These are phyloP conservation scores for Lissonota sp. DNA, from an alignment of 2,888 invertebrate genomes.

Conservation along the genomic window DNA sequence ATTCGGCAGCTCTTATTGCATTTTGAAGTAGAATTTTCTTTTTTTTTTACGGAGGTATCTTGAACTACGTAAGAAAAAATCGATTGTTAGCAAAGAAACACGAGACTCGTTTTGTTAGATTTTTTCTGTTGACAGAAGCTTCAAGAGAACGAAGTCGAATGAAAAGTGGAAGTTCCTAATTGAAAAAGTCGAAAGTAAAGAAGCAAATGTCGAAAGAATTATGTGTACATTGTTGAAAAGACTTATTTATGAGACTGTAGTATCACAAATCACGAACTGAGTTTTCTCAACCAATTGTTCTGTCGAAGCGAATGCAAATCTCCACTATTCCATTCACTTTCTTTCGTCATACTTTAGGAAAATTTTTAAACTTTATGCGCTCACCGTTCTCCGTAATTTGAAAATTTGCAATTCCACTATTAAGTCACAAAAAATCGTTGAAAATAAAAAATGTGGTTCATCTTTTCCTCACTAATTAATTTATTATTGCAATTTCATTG, in stretches of 20 bases:
- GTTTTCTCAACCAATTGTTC: background rate
- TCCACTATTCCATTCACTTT: no score
- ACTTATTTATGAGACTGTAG: background rate
- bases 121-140: no score
- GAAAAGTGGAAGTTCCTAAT: background rate
- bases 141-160: background rate
- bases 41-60: background rate
- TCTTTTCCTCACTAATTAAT: no score
- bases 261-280: background rate
- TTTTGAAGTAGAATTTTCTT: constrained; percentile 3
- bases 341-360: no score
- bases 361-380: no score
- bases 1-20: constrained; percentile 2
- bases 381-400: no score
- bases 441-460: no score
- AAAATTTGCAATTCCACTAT: no score
- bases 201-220: background rate
- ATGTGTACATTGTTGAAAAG: background rate
- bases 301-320: no score
- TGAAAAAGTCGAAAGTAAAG: background rate
- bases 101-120: background rate
- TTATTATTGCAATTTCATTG: no score
- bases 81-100: background rate
- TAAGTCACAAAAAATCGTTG: no score
- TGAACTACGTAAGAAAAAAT: background rate